Evolutionary conservation across 1,140 invertebrate genomes (phyloP), one percentile per base, ranked within the genome.

Genomic region (Chironomus tepperi): DNA sequence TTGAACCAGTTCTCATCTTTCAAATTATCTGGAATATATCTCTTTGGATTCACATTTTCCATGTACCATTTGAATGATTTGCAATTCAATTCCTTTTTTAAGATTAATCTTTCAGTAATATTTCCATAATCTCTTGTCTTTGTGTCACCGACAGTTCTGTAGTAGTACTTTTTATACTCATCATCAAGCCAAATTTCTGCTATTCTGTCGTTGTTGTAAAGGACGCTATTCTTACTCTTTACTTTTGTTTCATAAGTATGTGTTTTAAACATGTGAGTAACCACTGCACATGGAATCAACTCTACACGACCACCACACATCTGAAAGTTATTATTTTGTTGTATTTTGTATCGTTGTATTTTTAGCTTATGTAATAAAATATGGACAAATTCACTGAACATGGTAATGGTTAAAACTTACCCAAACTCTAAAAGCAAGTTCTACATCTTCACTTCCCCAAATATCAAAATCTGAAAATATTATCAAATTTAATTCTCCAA

Each of bases 361-460:
- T n/a, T n/a, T n/a, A n/a, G n/a, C n/a, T n/a, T n/a, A n/a, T n/a
- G n/a, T n/a, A n/a, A n/a, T n/a, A n/a, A n/a, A n/a, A n/a, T n/a
- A n/a, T n/a, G n/a, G n/a, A n/a, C n/a, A n/a, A n/a, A n/a, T n/a
- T n/a, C n/a, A n/a, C n/a, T n/a, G n/a, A n/a, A n/a, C n/a, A n/a
- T n/a, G n/a, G n/a, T n/a, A n/a, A n/a, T n/a, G n/a, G n/a, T n/a
- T n/a, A n/a, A n/a, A n/a, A n/a, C 24, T 34, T 34, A 34, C 24
- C 96, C 97, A 98, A 0, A 95, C 88, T 80, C 94, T 83, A 79
- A 88, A 89, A 0, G 95, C 97, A 77, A 99, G 84, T 84, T 98
- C 97, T 57, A 98, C 85, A 84, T 98, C 98, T 83, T 95, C 94
- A 0, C 92, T 93, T 1, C 94, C 95, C 93, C 93, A 96, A 72